phyloP scores from a whole-genome alignment of 2,797 vertebrate species.

The Podarcis lilfordi region DNA sequence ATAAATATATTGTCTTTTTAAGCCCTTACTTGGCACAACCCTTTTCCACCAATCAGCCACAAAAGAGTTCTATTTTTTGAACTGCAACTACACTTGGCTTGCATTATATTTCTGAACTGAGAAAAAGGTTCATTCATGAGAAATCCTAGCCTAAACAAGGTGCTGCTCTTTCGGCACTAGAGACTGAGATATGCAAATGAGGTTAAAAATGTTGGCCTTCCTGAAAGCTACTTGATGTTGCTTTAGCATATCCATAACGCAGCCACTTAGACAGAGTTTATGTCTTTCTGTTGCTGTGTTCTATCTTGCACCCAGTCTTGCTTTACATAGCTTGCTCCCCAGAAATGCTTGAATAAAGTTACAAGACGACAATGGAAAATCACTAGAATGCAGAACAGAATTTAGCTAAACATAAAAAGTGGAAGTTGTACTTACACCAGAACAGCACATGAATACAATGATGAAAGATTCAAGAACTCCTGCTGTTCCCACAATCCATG shows the following conservation, averaged over 20 bases:
- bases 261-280: background rate
- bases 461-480: conserved; percentile 92
- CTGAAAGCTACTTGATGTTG: background rate
- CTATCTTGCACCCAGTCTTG: background rate
- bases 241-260: background rate
- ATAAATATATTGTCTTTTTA: background rate
- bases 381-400: background rate
- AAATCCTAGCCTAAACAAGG: background rate
- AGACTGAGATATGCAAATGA: background rate
- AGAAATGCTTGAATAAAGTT: background rate
- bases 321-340: background rate
- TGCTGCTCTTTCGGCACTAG: background rate
- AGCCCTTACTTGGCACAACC: background rate
- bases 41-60: background rate
- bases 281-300: no score
- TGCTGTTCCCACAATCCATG: conserved; percentile 95
- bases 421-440: conserved; percentile 87
- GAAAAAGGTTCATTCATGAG: background rate
- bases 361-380: background rate
- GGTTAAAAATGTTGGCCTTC: background rate
- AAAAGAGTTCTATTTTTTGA: background rate
- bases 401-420: background rate
- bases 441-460: conserved; percentile 92
- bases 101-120: background rate
- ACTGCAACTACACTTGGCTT: background rate